phyloP scores from a whole-genome alignment of 2,113 vertebrate species.

The Stigmatopora argus region DNA sequence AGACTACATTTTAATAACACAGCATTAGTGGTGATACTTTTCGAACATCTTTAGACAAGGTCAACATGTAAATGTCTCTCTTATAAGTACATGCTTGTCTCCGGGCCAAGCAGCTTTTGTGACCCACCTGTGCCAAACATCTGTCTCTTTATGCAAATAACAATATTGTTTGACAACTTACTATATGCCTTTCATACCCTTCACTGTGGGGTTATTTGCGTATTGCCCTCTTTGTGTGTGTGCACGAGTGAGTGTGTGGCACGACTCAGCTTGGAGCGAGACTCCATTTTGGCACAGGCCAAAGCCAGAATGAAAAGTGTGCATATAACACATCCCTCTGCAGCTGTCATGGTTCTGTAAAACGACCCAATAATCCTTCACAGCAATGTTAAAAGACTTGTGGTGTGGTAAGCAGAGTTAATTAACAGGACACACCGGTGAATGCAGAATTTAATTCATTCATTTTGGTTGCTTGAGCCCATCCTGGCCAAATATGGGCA shows the following conservation, averaged over 20 bases:
- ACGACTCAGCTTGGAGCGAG: conserved; percentile 35
- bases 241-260: conserved; percentile 24
- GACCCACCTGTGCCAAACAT: not conserved
- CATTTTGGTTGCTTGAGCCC: no score
- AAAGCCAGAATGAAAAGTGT: conserved; percentile 40
- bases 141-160: conserved; percentile 6
- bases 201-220: conserved; percentile 21
- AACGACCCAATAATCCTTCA: conserved; percentile 39
- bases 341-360: conserved; percentile 57
- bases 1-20: conserved; percentile 32
- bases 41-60: conserved; percentile 29
- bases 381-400: conserved; percentile 37
- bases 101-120: conserved; percentile 3
- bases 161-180: conserved; percentile 11
- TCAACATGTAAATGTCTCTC: conserved; percentile 8
- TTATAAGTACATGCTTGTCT: conserved; percentile 5
- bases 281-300: conserved; percentile 46
- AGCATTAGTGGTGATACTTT: conserved; percentile 31
- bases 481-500: no score
- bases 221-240: conserved; percentile 37
- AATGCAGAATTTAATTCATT: conserved; percentile 8
- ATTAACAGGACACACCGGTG: conserved; percentile 35
- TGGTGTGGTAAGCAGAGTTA: conserved; percentile 21
- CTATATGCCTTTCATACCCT: conserved; percentile 20
- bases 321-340: conserved; percentile 47